Percentiles rank a stretch among this genome's conserved stretches.
phyloP scores from a whole-genome alignment of 2,113 vertebrate species.

The Larimichthys crocea region DNA sequence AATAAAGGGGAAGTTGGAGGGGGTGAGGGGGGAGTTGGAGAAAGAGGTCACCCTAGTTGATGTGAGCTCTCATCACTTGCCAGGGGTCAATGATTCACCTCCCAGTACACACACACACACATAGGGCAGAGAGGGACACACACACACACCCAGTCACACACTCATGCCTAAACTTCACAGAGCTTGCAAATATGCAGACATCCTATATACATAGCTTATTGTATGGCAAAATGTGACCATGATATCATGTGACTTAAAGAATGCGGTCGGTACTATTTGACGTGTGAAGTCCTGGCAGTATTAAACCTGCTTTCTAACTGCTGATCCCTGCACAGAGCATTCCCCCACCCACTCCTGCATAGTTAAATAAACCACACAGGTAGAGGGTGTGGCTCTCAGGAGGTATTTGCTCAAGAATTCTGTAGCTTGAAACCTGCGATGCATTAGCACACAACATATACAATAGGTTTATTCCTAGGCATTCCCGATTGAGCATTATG shows the following conservation, averaged over 20 bases:
- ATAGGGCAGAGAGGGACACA: constrained; percentile 4
- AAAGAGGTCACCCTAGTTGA: constrained; percentile 59
- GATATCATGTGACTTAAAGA: constrained; percentile 70
- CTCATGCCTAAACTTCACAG: constrained; percentile 20
- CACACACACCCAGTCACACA: constrained; percentile 14
- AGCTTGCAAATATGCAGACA: constrained; percentile 17
- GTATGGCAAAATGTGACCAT: constrained; percentile 16
- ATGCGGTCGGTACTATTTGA: constrained; percentile 60
- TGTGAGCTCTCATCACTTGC: constrained; percentile 69
- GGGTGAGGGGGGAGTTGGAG: neutral
- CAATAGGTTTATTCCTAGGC: constrained; percentile 28
- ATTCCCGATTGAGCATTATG: constrained; percentile 48
- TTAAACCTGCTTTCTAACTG: constrained; percentile 48
- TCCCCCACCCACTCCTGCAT: constrained; percentile 47
- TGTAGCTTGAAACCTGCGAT: constrained; percentile 42
- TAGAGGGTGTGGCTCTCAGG: constrained; percentile 66
- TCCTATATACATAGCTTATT: constrained; percentile 24
- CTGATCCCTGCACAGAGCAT: constrained; percentile 24
- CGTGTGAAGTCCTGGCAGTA: constrained; percentile 38
- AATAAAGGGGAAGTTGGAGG: constrained; percentile 41
- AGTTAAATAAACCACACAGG: constrained; percentile 72
- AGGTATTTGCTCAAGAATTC: constrained; percentile 74
- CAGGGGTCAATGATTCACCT: constrained; percentile 70
- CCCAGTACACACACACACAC: constrained; percentile 29
- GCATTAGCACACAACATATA: constrained; percentile 62